Percentiles rank a stretch among this genome's conserved stretches.
phyloP scores from a whole-genome alignment of 1,140 invertebrate species.

The Schmidtea mediterranea region DNA sequence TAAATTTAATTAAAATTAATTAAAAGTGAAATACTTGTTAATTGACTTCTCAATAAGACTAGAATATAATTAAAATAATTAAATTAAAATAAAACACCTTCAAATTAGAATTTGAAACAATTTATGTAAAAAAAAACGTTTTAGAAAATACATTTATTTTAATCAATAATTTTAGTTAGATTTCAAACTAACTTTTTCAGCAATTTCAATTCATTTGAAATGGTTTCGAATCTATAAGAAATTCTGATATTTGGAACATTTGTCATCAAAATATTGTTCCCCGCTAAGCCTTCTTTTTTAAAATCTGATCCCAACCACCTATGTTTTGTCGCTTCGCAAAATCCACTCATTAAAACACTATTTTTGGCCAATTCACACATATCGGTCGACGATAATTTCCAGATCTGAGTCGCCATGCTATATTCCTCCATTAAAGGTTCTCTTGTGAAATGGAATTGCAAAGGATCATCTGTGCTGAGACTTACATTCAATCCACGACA shows the following conservation, averaged over 20 bases:
- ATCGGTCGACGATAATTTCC: conserved; percentile 88
- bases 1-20: no score
- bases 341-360: conserved; percentile 86
- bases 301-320: conserved; percentile 91
- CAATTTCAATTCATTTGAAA: conserved; percentile 49
- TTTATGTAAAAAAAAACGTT: no score
- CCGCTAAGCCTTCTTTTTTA: conserved; percentile 68
- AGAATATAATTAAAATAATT: no score
- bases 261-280: conserved; percentile 83
- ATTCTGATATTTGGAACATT: conserved; percentile 95
- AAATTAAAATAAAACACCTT: no score
- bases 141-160: no score
- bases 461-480: conserved; percentile 56
- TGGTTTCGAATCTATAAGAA: conserved; percentile 48
- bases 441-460: conserved; percentile 49
- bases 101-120: no score
- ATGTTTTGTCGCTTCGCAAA: conserved; percentile 79
- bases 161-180: no score
- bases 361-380: conserved; percentile 95
- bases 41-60: no score
- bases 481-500: conserved; percentile 72
- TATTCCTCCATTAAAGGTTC: conserved; percentile 99
- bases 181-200: no score
- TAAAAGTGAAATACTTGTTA: no score
- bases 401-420: conserved; percentile 90